Conservation (phyloP, 1,140 invertebrate genomes). For the Halyomorpha halys region DNA sequence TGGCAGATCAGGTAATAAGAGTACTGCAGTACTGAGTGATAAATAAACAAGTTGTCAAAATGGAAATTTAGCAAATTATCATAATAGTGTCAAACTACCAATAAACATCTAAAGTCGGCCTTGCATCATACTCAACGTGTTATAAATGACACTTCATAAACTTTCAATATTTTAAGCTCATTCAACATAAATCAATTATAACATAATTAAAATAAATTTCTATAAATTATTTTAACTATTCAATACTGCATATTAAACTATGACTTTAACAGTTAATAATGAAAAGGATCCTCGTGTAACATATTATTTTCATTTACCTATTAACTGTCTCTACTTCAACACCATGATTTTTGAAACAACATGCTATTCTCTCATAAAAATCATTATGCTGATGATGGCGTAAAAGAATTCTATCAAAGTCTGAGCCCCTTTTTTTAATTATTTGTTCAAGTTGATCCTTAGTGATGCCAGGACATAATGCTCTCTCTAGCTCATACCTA, state of each 20-base stretch:
- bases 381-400: constrained; percentile 13
- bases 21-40: too few relatives aligned
- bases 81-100: too few relatives aligned
- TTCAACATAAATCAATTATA: too few relatives aligned
- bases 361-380: not conserved
- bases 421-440: constrained; percentile 20
- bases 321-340: constrained; percentile 18
- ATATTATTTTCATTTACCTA: not conserved
- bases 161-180: too few relatives aligned
- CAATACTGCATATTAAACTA: not conserved
- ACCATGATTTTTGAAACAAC: not conserved
- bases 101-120: too few relatives aligned
- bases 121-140: too few relatives aligned
- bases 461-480: not conserved
- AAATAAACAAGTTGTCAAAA: too few relatives aligned
- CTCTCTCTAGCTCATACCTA: constrained; percentile 22
- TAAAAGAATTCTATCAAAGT: constrained; percentile 12
- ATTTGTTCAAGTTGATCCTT: constrained; percentile 15
- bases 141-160: too few relatives aligned
- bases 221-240: too few relatives aligned
- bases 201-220: too few relatives aligned
- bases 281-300: not conserved
- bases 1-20: too few relatives aligned
- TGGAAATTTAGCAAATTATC: too few relatives aligned
- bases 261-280: not conserved